These are phyloP conservation scores for Rhagonycha lutea DNA, from an alignment of 2,888 invertebrate species.

Conservation along the genomic window DNA sequence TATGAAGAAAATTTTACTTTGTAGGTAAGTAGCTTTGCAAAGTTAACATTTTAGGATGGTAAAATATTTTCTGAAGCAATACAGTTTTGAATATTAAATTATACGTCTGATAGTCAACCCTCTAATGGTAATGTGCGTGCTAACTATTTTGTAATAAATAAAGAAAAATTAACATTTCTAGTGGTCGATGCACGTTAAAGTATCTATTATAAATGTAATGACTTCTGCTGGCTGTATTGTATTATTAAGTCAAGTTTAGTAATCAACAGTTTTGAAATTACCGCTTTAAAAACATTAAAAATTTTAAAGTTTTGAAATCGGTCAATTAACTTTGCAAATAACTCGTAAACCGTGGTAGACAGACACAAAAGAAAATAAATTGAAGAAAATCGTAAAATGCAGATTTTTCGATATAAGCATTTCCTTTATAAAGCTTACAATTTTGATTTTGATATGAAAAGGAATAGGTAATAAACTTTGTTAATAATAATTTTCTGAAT, in stretches of 20 bases:
- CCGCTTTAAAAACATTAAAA: not conserved
- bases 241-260: not conserved
- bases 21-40: not conserved
- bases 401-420: no score
- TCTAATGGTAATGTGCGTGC: not conserved
- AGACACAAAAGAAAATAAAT: no score
- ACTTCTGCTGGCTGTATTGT: no score
- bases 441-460: no score
- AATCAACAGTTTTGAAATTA: not conserved
- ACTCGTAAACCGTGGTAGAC: no score
- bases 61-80: not conserved
- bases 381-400: no score
- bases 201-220: not conserved
- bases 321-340: no score
- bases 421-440: no score
- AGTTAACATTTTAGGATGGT: not conserved
- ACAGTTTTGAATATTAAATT: not conserved
- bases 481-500: no score
- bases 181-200: not conserved
- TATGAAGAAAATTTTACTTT: not conserved
- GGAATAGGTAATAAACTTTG: no score
- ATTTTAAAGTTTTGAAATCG: no score
- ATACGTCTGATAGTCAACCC: not conserved
- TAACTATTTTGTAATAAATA: not conserved
- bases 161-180: not conserved